Conservation (phyloP, 2,113 vertebrate species). For the Cygnus atratus region DNA sequence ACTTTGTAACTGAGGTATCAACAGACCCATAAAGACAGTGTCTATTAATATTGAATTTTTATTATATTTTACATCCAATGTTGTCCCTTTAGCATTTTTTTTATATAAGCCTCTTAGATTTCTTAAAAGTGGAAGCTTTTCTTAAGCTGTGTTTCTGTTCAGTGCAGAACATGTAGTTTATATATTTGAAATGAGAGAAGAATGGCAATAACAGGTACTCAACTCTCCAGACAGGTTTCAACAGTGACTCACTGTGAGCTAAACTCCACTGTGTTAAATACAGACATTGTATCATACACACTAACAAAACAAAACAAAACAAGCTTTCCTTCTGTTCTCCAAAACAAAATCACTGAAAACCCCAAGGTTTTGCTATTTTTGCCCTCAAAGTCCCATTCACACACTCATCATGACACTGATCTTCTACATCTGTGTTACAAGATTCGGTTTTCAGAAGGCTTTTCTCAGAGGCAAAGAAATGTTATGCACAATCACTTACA, state of each 20-base stretch:
- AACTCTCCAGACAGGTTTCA: not conserved
- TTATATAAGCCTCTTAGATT: not conserved
- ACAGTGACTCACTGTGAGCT: not conserved
- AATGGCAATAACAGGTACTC: not conserved
- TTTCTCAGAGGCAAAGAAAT: not conserved
- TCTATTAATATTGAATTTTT: not conserved
- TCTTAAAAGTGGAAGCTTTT: not conserved
- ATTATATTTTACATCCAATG: not conserved
- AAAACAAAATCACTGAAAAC: not conserved
- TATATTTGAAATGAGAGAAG: not conserved
- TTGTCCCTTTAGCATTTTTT: not conserved
- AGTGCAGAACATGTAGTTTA: not conserved
- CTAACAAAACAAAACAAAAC: not conserved
- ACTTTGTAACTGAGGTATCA: not conserved
- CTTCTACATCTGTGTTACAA: not conserved
- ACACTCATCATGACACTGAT: not conserved
- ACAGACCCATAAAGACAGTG: not conserved
- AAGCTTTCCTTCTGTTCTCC: not conserved
- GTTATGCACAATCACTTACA: rapidly evolving
- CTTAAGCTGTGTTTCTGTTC: not conserved
- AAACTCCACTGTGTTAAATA: not conserved
- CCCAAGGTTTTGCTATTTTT: not conserved
- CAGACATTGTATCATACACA: not conserved
- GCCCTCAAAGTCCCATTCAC: not conserved
- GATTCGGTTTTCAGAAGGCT: not conserved